Evolutionary conservation across 2,113 vertebrate species (phyloP), one percentile per base, ranked within the genome.

Genomic region (Chinchilla lanigera): DNA sequence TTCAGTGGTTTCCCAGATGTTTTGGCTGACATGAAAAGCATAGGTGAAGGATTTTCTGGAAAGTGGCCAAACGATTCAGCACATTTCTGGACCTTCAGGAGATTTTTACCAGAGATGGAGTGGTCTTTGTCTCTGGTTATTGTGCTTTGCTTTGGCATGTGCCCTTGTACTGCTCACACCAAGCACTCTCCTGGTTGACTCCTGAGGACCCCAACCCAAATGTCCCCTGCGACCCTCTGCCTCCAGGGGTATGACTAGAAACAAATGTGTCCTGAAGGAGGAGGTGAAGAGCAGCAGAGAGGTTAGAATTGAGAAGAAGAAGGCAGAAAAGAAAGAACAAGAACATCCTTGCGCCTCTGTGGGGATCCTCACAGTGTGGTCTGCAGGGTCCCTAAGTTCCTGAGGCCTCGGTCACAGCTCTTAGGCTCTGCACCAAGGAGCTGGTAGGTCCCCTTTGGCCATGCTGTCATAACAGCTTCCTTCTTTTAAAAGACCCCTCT

Each of bases 351-450:
- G 24, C 0, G 5, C 67, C 38, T 41, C 58, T 9, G 1, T 0
- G 0, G 3, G 35, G 19, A 58, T 47, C 26, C 4, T 38, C 7
- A 20, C 33, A 6, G 1, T 0, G 0, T 0, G 7, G 9, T 16
- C 26, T n/a, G 67, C 4, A 2, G 1, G 12, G 2, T 35, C 9
- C 11, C 30, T 14, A 10, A 47, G 44, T 4, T 9, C 5, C 28
- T 14, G 26, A 33, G 35, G 47, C 47, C 47, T 50, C 5, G 47
- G 22, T 52, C 14, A 4, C n/a, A 3, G 13, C 3, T 17, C 56
- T 6, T 10, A 14, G 0, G 20, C 12, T 3, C 33, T 86, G 44
- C 13, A 16, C 38, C 56, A 63, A 14, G 19, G 3, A 54, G 12
- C 58, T 47, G n/a, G 63, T 10, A 52, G 9, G 2, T 28, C 17